Evolutionary conservation across 2,113 vertebrate genomes (phyloP).

Genomic region (Cyrtonyx montezumae): DNA sequence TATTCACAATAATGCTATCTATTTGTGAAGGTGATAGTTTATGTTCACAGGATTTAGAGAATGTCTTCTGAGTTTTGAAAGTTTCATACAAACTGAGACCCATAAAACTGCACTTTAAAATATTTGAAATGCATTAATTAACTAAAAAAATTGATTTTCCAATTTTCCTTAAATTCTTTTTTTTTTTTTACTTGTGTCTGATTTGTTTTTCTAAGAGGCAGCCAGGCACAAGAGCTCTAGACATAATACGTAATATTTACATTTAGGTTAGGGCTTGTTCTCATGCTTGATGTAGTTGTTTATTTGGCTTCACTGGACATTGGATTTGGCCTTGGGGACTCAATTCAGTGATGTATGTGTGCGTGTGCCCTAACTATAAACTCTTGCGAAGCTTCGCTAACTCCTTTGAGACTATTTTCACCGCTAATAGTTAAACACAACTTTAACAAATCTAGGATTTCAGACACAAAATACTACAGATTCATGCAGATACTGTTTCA

Average conservation of each 20-base stretch:
- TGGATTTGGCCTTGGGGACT: background rate
- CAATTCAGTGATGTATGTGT: background rate
- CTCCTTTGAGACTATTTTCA: background rate
- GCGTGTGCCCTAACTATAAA: background rate
- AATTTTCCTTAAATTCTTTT: background rate
- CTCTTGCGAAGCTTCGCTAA: background rate
- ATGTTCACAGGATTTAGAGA: background rate
- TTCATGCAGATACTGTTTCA: background rate
- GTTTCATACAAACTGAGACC: background rate
- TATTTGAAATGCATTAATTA: background rate
- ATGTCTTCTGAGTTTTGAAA: background rate
- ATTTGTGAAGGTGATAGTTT: background rate
- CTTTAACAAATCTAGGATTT: background rate
- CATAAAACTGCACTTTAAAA: background rate
- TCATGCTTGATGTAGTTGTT: background rate
- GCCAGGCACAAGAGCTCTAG: background rate
- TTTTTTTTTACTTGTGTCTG: background rate
- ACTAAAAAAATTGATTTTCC: background rate
- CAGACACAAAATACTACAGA: background rate
- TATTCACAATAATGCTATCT: background rate
- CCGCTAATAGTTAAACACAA: background rate
- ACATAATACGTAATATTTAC: background rate
- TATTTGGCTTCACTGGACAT: background rate
- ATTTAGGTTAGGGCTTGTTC: background rate
- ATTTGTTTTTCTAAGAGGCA: background rate